A percentile compares a stretch with the other conserved stretches of the same genome.
Conservation (phyloP, 2,888 invertebrate species). For the Papilio demoleus region DNA sequence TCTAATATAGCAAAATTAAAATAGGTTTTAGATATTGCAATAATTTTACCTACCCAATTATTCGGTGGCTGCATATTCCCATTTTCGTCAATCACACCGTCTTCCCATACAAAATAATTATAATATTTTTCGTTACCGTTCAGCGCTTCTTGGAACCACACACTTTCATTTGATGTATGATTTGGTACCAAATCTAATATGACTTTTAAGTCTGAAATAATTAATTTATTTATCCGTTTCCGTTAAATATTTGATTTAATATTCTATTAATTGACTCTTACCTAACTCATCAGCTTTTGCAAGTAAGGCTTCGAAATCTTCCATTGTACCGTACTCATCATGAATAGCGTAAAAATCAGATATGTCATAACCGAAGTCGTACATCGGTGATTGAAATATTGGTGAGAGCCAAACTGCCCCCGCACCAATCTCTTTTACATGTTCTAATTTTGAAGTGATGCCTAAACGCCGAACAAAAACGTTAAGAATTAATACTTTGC, state of each 20-base stretch:
- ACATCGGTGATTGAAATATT: constrained; percentile 89
- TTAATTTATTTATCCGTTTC: not conserved
- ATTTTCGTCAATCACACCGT: constrained; percentile 75
- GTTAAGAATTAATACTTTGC: no score
- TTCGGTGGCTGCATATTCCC: constrained; percentile 85
- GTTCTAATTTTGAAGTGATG: constrained; percentile 83
- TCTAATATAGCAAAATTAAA: not conserved
- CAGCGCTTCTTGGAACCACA: constrained; percentile 92
- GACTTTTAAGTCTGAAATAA: constrained; percentile 77
- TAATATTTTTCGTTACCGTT: constrained; percentile 84
- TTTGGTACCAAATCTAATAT: constrained; percentile 88
- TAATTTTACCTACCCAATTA: constrained; percentile 90
- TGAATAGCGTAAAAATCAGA: constrained; percentile 88
- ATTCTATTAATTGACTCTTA: constrained; percentile 47
- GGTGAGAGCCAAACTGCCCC: constrained; percentile 90
- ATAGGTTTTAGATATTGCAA: no score
- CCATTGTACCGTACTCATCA: constrained; percentile 87
- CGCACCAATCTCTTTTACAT: constrained; percentile 86
- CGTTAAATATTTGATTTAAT: not conserved
- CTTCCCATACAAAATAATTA: constrained; percentile 89
- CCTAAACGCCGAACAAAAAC: no score
- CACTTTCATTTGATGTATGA: constrained; percentile 90
- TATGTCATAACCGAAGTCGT: constrained; percentile 92
- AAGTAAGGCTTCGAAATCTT: constrained; percentile 86
- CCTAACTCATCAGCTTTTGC: constrained; percentile 77